Evolutionary conservation across 2,888 invertebrate species (phyloP), one percentile per base, ranked within the genome.

Genomic region (Apamea crenata): DNA sequence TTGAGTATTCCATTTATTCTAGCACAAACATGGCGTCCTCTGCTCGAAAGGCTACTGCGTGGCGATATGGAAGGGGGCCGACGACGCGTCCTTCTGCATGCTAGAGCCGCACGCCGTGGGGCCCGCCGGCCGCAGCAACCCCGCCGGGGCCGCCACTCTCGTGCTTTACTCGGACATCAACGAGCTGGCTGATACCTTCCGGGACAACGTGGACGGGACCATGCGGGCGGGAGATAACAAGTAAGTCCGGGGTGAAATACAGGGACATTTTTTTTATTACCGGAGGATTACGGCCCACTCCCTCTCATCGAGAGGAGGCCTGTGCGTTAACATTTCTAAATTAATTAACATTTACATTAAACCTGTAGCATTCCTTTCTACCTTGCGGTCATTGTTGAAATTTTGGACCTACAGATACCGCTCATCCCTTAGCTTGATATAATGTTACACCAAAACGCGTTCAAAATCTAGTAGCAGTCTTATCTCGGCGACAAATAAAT

Each of bases 1-100:
- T 21, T 53, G n/a, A 14, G 5, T 59, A 0, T 7, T n/a, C 10
- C 10, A 63, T 32, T 73, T n/a, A 50, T 50, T 68, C 25, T 87
- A 96, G 96, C 25, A 94, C 85, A 94, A 93, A 50, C 89, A 95
- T 84, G 96, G 96, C 0, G 93, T 96, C 0, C 81, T 97, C 0
- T 96, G 96, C 91, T 86, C 93, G 0, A 97, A 97, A 80, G 91
- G 92, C 50, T 96, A 96, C 86, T 96, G 96, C 86, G 96, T 95
- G 0, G 96, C 89, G 0, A 69, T 96, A 0, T 97, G 96, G 96
- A 90, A 86, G 25, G 93, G 88, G 0, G 85, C 90, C 0, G 95
- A 94, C 61, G 95, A 93, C 16, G 93, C 92, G 59, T 86, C 94
- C 0, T 91, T 78, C 12, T 91, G 93, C 3, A 81, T 96, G 76